Base-by-base conservation (phyloP, 1,140 invertebrate genomes). In the Bombus affinis region DNA sequence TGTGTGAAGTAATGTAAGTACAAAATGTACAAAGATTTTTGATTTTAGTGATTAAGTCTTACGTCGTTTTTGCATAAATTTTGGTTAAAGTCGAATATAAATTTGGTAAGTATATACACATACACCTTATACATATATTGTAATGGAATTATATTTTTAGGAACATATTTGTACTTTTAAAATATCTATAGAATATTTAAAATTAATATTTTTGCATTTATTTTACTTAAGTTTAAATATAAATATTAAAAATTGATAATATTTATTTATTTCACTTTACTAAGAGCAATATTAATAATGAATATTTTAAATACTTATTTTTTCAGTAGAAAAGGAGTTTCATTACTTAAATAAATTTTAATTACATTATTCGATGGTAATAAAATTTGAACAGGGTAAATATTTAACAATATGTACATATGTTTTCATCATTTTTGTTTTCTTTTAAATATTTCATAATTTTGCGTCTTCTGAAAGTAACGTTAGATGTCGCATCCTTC, bases 11-110 rank as follows among this genome's bases (percentile, higher is more conserved):
- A 66, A 37, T 62, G 25, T 83, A 35, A 83, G 47, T 70, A 32
- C 32, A 32, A 39, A 35, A 86, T 77, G 65, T 66, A 47, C 32
- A 42, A 62, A 71, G 35, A 70, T 62, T 57, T 76, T 70, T 84
- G 39, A 68, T 78, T 68, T 53, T 70, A 44, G 9, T 47, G 22
- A 59, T 37, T 53, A 75, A 15, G 65, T 77, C 65, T 6, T 62
- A 57, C 35, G 22, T 79, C 22, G 65, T 76, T 78, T 78, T 15
- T 70, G 15, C n/a, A 76, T 59, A 85, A 77, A 80, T 78, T 75
- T 84, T 70, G 47, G 53, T 53, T 39, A 65, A 72, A 1, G 0
- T 39, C 44, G 3, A n/a, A 6, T 39, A 3, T 37, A 57, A 42
- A 70, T 70, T 28, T 83, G 47, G 82, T 83, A 70, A 57, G 82